Conservation (phyloP, 2,797 vertebrate genomes). For the Acropternis orthonyx region DNA sequence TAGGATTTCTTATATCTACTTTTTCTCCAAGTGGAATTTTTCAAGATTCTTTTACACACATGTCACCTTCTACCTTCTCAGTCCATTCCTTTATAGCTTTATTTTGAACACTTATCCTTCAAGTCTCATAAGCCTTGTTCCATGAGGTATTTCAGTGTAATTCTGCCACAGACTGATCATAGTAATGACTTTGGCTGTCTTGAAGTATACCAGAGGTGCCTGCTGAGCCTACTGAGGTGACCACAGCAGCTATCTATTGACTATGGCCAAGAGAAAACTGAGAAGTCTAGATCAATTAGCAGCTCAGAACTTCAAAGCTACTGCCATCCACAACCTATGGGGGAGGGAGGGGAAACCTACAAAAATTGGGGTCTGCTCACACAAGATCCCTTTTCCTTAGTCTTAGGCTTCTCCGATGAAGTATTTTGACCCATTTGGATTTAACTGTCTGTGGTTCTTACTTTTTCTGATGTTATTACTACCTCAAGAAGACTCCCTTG, state of each 20-base stretch:
- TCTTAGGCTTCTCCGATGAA: background rate
- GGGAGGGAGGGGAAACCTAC: background rate
- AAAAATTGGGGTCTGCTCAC: background rate
- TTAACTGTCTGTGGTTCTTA: background rate
- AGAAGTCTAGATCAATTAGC: background rate
- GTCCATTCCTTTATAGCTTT: background rate
- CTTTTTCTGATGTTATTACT: background rate
- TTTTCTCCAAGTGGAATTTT: background rate
- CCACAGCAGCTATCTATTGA: background rate
- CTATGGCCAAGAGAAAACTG: background rate
- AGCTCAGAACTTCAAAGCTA: background rate
- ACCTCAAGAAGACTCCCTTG: background rate
- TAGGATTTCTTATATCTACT: background rate
- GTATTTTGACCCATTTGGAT: background rate
- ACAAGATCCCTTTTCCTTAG: background rate
- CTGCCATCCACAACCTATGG: background rate
- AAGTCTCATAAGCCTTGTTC: background rate
- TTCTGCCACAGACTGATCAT: background rate
- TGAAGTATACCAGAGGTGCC: background rate
- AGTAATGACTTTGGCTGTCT: background rate
- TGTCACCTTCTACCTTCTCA: background rate
- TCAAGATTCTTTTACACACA: background rate
- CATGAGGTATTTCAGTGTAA: background rate
- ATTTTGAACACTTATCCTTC: background rate
- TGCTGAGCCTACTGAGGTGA: background rate